Conservation (phyloP, 2,113 vertebrate genomes). For the Crotalus helleri region DNA sequence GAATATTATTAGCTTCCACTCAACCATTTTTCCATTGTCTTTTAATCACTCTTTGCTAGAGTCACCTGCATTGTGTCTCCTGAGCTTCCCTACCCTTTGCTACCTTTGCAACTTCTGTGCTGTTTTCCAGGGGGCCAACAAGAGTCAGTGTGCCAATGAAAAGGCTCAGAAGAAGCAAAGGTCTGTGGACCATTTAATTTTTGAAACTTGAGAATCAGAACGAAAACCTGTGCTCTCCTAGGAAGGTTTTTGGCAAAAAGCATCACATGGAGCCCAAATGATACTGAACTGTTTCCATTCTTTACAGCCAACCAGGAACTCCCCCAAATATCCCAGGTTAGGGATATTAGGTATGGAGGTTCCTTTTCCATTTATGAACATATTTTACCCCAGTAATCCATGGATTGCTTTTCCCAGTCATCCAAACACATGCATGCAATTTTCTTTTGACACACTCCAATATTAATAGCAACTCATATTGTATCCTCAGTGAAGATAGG, state of each 20-base stretch:
- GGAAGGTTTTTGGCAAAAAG: not conserved
- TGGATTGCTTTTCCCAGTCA: not conserved
- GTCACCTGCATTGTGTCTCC: not conserved
- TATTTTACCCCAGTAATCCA: not conserved
- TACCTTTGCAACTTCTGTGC: not conserved
- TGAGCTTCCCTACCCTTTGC: not conserved
- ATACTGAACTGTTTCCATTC: conserved; percentile 20
- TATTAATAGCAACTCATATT: not conserved
- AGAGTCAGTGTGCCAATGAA: not conserved
- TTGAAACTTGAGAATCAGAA: conserved; percentile 29
- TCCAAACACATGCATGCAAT: not conserved
- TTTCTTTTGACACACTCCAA: not conserved
- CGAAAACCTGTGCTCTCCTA: not conserved
- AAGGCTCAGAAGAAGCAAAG: not conserved
- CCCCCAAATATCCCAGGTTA: not conserved
- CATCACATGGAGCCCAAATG: conserved; percentile 24
- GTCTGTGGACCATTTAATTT: conserved; percentile 22
- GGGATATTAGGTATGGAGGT: not conserved
- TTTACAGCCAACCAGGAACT: not conserved
- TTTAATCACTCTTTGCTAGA: not conserved
- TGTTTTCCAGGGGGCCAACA: not conserved
- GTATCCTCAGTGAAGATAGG: not conserved
- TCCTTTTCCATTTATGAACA: not conserved
- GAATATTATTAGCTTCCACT: not conserved
- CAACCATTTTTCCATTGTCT: not conserved